Conservation (phyloP, 2,113 vertebrate species). For the Trichechus manatus region DNA sequence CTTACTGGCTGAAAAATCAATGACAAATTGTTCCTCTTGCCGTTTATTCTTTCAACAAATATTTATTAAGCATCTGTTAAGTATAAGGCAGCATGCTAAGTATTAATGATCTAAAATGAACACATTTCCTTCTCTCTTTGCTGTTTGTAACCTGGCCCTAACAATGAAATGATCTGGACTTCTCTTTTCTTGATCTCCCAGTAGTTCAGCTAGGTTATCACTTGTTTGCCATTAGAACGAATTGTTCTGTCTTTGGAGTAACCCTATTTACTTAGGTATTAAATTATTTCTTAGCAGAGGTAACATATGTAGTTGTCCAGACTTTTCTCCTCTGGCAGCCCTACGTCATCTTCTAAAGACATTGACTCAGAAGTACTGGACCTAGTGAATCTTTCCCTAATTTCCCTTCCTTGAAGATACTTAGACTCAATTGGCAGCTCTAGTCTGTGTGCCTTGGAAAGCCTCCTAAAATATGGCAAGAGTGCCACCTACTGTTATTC, state of each 20-base stretch:
- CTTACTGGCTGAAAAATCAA: background rate
- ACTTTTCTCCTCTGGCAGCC: background rate
- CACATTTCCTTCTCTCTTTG: background rate
- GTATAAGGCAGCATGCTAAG: background rate
- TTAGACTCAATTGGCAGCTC: background rate
- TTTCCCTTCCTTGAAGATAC: background rate
- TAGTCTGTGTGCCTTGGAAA: background rate
- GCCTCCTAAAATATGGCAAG: slow-evolving; percentile 27
- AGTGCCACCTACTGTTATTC: slow-evolving; percentile 72
- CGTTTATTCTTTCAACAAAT: slow-evolving; percentile 52
- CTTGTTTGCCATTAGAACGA: slow-evolving; percentile 35
- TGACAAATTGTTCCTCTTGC: background rate
- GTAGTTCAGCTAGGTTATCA: slow-evolving; percentile 38
- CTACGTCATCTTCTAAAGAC: background rate
- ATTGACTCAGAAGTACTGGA: background rate
- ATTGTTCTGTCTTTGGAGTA: slow-evolving; percentile 56
- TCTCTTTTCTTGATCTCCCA: slow-evolving; percentile 46
- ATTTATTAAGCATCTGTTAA: background rate
- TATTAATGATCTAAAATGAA: background rate
- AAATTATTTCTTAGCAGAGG: slow-evolving; percentile 20
- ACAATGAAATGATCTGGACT: background rate
- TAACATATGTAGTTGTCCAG: background rate
- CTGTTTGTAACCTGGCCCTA: background rate
- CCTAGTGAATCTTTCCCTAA: background rate
- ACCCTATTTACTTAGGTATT: background rate